Conservation (phyloP, 2,888 invertebrate genomes). For the Synanthedon vespiformis region DNA sequence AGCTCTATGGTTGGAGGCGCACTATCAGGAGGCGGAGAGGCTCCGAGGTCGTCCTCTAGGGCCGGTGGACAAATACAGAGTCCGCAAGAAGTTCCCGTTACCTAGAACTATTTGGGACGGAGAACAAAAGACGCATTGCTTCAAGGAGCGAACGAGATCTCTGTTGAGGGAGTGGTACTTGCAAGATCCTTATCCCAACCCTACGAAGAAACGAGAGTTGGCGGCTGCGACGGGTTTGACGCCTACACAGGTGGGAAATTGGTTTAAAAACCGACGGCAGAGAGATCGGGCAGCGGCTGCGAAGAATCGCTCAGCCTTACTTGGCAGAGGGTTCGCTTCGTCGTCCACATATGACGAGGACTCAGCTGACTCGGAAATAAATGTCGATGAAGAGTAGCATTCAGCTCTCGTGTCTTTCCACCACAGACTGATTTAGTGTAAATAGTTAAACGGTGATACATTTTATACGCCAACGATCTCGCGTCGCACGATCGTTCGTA, state of each 20-base stretch:
- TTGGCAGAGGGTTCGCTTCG: slow-evolving; percentile 62
- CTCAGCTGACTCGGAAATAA: slow-evolving; percentile 64
- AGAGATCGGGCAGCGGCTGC: slow-evolving; percentile 95
- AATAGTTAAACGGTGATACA: slow-evolving; percentile 13
- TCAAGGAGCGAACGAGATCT: slow-evolving; percentile 96
- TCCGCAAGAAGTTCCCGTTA: slow-evolving; percentile 97
- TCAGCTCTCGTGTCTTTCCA: slow-evolving; percentile 3
- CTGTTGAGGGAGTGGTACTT: slow-evolving; percentile 98
- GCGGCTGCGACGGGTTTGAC: slow-evolving; percentile 96
- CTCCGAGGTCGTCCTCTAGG: slow-evolving; percentile 90
- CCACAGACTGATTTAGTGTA: slow-evolving; percentile 1
- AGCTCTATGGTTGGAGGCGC: slow-evolving; percentile 96
- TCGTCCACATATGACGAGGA: slow-evolving; percentile 67
- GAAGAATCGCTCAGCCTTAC: slow-evolving; percentile 89
- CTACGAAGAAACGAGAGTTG: slow-evolving; percentile 94
- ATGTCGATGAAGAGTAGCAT: slow-evolving; percentile 62
- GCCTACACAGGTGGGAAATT: slow-evolving; percentile 94
- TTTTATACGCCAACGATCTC: slow-evolving; percentile 9
- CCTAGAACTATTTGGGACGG: slow-evolving; percentile 99
- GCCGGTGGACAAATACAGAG: slow-evolving; percentile 83
- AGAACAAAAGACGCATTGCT: slow-evolving; percentile 99
- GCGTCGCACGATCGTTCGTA: slow-evolving; percentile 12
- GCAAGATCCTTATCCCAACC: slow-evolving; percentile 98
- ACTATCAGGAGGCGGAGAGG: slow-evolving; percentile 98
- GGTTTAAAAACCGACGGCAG: slow-evolving; percentile 99